Base-by-base conservation (phyloP, 2,113 vertebrate species). In the Apteryx mantelli region DNA sequence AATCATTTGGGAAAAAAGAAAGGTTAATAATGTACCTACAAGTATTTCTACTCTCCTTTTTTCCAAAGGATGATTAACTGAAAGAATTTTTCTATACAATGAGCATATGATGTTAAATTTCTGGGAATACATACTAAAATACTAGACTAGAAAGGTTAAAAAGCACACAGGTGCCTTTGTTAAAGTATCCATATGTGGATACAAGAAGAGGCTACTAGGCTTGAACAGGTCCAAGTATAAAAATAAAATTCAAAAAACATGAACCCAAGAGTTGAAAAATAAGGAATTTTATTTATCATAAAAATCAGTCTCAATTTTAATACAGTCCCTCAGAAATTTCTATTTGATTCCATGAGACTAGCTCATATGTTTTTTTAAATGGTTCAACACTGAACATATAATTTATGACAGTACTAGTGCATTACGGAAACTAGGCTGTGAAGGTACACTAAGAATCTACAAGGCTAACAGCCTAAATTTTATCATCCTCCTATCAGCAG, bases 401-500 rank as follows among this genome's bases (percentile, higher is more conserved):
- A 44, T 74, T 65, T 88, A 40, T 68, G 20, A 8, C 80, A 84
- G 34, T 5, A n/a, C 42, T 52, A 75, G 5, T 24, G n/a, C 65
- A 75, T 53, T 48, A 32, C 40, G 21, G 19, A 34, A 75, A 19
- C 38, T 7, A 66, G 2, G 74, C 81, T 87, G 36, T 4, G 4
- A 68, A 82, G 15, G 4, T 64, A 82, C 13, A 65, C 21, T 10
- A 20, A 55, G 40, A 40, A 56, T 25, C 82, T 82, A 58, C 11
- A 5, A 38, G 0, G 1, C 18, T 28, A 64, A 32, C 9, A 50
- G 74, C 55, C 76, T 78, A 76, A 48, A 63, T 75, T 84, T 89
- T 48, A 91, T 60, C 80, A 36, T 60, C 73, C 82, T 95, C 93
- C 46, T 95, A 90, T 20, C 50, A 95, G 63, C 66, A 95, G 61